Evolutionary conservation across 2,888 invertebrate genomes (phyloP).

Genomic region (Pristionchus exspectatus): DNA sequence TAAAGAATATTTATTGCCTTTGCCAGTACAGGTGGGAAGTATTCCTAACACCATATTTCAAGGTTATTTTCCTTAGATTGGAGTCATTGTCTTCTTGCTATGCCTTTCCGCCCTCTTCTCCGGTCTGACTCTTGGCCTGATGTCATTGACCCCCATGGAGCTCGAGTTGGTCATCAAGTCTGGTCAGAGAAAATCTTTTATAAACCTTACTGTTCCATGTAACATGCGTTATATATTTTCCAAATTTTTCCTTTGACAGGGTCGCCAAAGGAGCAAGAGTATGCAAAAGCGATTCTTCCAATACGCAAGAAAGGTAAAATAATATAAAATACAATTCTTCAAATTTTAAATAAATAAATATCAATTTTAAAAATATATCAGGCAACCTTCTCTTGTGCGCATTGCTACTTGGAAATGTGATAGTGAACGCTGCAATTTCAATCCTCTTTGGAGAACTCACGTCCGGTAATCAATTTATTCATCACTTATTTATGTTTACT

Average conservation of each 20-base stretch:
- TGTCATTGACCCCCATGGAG: conserved; percentile 89
- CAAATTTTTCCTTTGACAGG: conserved; percentile 55
- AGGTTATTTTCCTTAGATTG: conserved; percentile 81
- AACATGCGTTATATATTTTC: background rate
- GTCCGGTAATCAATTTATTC: conserved; percentile 1
- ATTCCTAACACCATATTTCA: background rate
- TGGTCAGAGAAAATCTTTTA: conserved; percentile 53
- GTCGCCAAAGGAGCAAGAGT: conserved; percentile 79
- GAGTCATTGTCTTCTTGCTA: conserved; percentile 87
- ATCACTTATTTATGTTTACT: background rate
- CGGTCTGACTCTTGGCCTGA: conserved; percentile 94
- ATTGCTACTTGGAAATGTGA: conserved; percentile 84
- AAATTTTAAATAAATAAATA: too few relatives aligned
- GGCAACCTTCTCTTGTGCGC: conserved; percentile 90
- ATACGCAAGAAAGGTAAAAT: conserved; percentile 87
- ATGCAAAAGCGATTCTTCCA: conserved; percentile 91
- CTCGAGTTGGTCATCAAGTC: conserved; percentile 76
- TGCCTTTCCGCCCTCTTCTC: conserved; percentile 95
- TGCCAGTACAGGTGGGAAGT: conserved; percentile 63
- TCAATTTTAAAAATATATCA: background rate
- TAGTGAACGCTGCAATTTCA: conserved; percentile 86
- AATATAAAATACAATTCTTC: too few relatives aligned
- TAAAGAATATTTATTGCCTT: conserved; percentile 69
- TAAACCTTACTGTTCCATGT: background rate
- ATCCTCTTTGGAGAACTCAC: conserved; percentile 94